phyloP scores from a whole-genome alignment of 2,888 invertebrate species.

The Stenodera caucasica region DNA sequence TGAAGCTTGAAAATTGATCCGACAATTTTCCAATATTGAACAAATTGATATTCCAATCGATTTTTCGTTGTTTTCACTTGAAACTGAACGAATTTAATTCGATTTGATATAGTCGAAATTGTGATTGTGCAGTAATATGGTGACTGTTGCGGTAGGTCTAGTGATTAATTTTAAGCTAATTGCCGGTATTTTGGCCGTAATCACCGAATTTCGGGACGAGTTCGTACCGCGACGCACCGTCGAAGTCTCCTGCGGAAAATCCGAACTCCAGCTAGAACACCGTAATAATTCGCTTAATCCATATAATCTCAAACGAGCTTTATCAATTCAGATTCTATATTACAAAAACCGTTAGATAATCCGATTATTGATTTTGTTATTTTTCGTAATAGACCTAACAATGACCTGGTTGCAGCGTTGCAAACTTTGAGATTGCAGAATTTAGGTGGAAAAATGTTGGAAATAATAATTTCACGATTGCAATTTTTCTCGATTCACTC shows the following conservation, averaged over 20 bases:
- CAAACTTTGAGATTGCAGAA: background rate
- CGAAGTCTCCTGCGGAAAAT: background rate
- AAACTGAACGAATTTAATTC: too few species aligned
- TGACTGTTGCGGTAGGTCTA: slow-evolving; percentile 3
- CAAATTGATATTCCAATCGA: too few species aligned
- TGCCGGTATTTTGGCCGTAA: background rate
- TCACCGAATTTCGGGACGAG: background rate
- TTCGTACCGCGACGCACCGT: background rate
- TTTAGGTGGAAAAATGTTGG: background rate
- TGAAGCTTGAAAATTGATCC: slow-evolving; percentile 15
- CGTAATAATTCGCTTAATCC: too few species aligned
- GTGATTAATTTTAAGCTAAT: background rate
- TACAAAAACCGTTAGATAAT: background rate
- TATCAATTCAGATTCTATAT: too few species aligned
- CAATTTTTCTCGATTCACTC: background rate
- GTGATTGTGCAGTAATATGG: background rate
- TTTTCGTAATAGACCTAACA: background rate
- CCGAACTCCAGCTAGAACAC: too few species aligned
- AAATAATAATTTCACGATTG: background rate
- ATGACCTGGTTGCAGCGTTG: slow-evolving; percentile 1
- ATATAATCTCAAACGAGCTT: too few species aligned
- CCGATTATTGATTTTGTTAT: background rate
- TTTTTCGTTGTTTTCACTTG: too few species aligned
- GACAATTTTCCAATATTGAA: too few species aligned
- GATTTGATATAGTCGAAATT: background rate